Evolutionary conservation across 2,113 vertebrate species (phyloP).

Genomic region (Lipotes vexillifer): DNA sequence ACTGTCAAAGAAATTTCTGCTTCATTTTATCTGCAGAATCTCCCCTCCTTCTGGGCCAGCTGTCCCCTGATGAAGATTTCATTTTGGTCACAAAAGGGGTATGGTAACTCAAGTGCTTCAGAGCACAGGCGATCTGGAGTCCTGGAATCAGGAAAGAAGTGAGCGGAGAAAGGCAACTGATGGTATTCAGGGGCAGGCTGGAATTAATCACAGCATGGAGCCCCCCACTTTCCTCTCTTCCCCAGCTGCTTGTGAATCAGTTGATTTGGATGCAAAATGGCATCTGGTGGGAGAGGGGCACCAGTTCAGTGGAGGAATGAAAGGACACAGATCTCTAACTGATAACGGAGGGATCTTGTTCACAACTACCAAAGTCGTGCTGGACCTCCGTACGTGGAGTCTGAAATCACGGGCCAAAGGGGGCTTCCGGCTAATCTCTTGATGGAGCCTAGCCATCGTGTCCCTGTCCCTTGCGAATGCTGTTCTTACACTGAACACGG

Average conservation of each 20-base stretch:
- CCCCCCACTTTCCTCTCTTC: not conserved
- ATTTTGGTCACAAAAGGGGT: not conserved
- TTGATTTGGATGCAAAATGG: not conserved
- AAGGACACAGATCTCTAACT: not conserved
- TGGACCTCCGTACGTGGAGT: not conserved
- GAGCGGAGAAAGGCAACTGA: not conserved
- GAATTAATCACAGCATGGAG: rapidly evolving
- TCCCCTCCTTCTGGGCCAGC: not conserved
- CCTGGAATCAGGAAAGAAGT: not conserved
- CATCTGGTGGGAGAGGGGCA: not conserved
- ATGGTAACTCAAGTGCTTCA: not conserved
- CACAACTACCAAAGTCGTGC: not conserved
- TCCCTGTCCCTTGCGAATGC: not conserved
- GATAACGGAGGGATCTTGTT: not conserved
- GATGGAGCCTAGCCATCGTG: not conserved
- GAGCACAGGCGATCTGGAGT: not conserved
- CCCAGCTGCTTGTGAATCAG: not conserved
- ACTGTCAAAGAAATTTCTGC: not conserved
- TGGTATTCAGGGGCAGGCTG: no score
- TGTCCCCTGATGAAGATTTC: not conserved
- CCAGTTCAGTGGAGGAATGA: not conserved
- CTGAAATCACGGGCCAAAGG: not conserved
- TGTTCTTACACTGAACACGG: not conserved
- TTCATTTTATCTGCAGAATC: not conserved
- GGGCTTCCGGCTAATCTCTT: not conserved